Percentiles rank a stretch among this genome's conserved stretches.
phyloP scores from a whole-genome alignment of 2,797 vertebrate species.

The Odontamblyopus rebecca region DNA sequence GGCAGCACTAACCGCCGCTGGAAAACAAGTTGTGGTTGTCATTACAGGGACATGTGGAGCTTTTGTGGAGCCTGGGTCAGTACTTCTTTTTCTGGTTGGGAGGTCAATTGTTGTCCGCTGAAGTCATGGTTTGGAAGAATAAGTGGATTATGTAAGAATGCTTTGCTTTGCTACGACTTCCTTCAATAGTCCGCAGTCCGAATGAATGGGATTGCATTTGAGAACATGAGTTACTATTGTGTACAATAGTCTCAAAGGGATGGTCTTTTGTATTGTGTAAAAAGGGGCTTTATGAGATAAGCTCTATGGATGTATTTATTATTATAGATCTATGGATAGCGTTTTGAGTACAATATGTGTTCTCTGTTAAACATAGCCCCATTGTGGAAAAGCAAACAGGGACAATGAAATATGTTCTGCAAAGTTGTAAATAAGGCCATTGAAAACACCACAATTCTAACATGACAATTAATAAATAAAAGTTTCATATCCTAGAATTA shows the following conservation, averaged over 20 bases:
- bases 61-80: conserved; percentile 51
- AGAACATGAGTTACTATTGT: background rate
- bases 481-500: background rate
- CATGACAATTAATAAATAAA: background rate
- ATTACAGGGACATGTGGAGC: conserved; percentile 35
- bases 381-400: background rate
- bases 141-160: conserved; percentile 58
- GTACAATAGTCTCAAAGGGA: background rate
- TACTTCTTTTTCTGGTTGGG: conserved; percentile 57
- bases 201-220: conserved; percentile 18
- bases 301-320: background rate
- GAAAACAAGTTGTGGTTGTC: conserved; percentile 41
- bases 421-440: background rate
- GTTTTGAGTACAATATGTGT: background rate
- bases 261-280: background rate
- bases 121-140: conserved; percentile 62
- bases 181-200: conserved; percentile 33
- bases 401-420: background rate
- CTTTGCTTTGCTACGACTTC: conserved; percentile 37
- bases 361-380: background rate
- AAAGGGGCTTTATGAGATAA: background rate
- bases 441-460: background rate
- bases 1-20: conserved; percentile 30
- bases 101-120: conserved; percentile 52
- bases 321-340: background rate